Percentiles rank a stretch among this genome's conserved stretches.
These are phyloP conservation scores for Campoletis sonorensis DNA, from an alignment of 1,140 invertebrate species.

Conservation along the genomic window DNA sequence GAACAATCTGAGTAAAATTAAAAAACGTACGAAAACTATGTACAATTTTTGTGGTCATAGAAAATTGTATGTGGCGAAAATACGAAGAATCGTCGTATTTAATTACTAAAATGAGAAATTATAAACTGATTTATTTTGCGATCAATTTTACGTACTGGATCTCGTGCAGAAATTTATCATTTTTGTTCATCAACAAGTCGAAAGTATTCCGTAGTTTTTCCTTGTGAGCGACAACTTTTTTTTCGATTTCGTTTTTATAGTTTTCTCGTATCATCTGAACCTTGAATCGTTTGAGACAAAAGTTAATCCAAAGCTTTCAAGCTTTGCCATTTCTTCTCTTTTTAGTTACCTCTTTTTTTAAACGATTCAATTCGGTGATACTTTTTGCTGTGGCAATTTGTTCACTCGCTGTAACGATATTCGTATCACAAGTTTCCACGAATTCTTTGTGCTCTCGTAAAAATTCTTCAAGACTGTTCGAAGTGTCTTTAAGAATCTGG, in stretches of 20 bases:
- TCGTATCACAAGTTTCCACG: background rate
- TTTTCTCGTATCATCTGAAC: background rate
- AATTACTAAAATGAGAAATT: background rate
- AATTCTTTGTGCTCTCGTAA: background rate
- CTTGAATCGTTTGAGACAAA: background rate
- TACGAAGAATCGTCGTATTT: too few species aligned
- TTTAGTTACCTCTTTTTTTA: constrained; percentile 14
- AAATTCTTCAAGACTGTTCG: constrained; percentile 20
- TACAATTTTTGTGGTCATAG: background rate
- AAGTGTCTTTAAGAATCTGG: constrained; percentile 15
- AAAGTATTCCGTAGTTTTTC: background rate
- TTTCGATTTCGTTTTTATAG: background rate
- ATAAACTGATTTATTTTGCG: background rate
- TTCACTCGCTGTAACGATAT: background rate
- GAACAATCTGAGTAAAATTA: constrained; percentile 42
- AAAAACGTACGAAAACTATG: background rate
- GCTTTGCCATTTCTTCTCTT: background rate
- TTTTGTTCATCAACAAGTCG: constrained; percentile 29
- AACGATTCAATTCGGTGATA: constrained; percentile 17
- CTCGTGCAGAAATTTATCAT: constrained; percentile 46
- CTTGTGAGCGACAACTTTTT: background rate
- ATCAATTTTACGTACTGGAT: constrained; percentile 36
- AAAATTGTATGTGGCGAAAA: background rate
- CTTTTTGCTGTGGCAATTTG: background rate
- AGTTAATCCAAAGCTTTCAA: background rate